Percentiles rank a stretch among this genome's conserved stretches.
Evolutionary conservation across 2,888 invertebrate genomes (phyloP).

Genomic region (Theristus sp.): DNA sequence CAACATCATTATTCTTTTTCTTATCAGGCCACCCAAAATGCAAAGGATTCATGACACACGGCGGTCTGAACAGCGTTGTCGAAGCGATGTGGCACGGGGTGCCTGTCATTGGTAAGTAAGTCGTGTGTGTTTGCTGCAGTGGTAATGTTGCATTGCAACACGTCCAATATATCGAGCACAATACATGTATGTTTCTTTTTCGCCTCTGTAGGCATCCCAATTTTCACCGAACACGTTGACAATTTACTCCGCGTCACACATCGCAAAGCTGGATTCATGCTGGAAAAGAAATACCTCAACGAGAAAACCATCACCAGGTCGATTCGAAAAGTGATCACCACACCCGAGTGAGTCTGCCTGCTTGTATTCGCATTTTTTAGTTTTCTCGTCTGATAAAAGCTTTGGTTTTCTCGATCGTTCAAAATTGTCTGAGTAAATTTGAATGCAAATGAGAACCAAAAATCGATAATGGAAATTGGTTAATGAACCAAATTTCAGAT

Average conservation of each 20-base stretch:
- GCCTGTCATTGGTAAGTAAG: conserved; percentile 16
- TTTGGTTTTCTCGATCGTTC: too few relatives aligned
- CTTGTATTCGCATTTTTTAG: background rate
- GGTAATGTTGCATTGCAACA: too few relatives aligned
- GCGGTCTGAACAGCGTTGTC: conserved; percentile 26
- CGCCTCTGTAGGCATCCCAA: conserved; percentile 16
- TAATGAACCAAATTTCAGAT: conserved; percentile 13
- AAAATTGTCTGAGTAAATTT: too few relatives aligned
- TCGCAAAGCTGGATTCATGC: conserved; percentile 20
- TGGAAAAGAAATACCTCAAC: conserved; percentile 13
- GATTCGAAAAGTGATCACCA: conserved; percentile 10
- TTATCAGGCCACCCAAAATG: conserved; percentile 26
- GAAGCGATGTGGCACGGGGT: conserved; percentile 28
- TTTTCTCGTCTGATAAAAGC: too few relatives aligned
- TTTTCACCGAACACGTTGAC: conserved; percentile 16
- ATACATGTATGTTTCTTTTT: too few relatives aligned
- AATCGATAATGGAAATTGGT: background rate
- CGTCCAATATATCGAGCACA: too few relatives aligned
- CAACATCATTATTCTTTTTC: too few relatives aligned
- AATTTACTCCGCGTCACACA: conserved; percentile 19
- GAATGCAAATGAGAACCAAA: too few relatives aligned
- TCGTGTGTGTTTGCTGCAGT: too few relatives aligned
- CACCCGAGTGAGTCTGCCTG: conserved; percentile 10
- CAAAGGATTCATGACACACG: conserved; percentile 21
- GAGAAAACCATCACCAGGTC: conserved; percentile 10